Base-by-base conservation (phyloP, 2,888 invertebrate genomes). In the Panzeria rudis region DNA sequence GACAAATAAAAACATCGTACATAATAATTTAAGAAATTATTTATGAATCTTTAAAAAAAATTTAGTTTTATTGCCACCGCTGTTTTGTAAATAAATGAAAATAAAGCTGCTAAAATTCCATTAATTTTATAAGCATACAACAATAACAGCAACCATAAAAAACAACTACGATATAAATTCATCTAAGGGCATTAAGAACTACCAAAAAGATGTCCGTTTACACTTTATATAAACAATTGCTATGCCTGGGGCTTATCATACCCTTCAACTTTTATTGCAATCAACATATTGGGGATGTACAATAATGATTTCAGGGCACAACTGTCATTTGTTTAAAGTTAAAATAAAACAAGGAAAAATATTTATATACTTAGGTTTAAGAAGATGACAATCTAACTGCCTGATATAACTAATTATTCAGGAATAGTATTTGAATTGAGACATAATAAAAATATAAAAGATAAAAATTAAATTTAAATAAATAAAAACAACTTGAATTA, bases 181-280 rank as follows among this genome's bases (percentile, higher is more conserved):
- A 72, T 66, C 56, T 47, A 32, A 41, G 20, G 23, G 15, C 23
- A 25, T 52, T 25, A 38, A 41, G 50, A 17, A 20, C 41, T 15
- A 17, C 15, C 4, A 68, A 4, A 38, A 13, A 20, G 8, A n/a
- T 38, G 15, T 15, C 8, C 8, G 66, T 64, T 66, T 29, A 44
- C 23, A 54, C n/a, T 71, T 20, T 23, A 52, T 20, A 44, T 41
- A 41, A 56, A 41, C 41, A 35, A 41, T 44, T 32, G 44, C 20
- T 56, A 20, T 44, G 56, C 72, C 11, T 44, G 72, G 17, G 44
- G 32, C 41, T 59, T 59, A 9, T 56, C 69, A 56, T 56, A 35
- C 35, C 66, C 41, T 71, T 71, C 29, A 17, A 23, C 15, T 72
- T 47, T 47, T 59, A 61, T 23, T 44, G 11, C 23, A 35, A 17